A percentile compares a stretch with the other conserved stretches of the same genome.
Evolutionary conservation across 2,888 invertebrate genomes (phyloP).

Genomic region (Schizaphis graminum): DNA sequence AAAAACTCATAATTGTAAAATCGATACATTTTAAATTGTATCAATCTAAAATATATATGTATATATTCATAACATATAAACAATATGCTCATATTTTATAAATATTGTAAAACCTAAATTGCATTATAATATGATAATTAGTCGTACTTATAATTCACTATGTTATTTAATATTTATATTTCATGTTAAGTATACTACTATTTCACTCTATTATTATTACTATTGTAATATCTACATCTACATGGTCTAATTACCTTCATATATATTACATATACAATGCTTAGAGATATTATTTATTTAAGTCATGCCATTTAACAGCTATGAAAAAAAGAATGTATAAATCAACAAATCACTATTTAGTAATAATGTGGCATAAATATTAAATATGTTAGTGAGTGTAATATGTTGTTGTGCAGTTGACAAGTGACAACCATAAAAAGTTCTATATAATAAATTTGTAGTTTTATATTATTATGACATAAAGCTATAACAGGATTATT

Average conservation of each 20-base stretch:
- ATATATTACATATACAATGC: not conserved
- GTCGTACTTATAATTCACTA: not conserved
- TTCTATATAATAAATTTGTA: not conserved
- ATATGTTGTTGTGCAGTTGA: no score
- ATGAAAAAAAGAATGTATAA: not conserved
- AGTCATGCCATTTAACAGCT: not conserved
- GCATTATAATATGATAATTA: not conserved
- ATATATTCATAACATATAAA: not conserved
- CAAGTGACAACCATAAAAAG: not conserved
- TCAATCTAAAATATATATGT: not conserved
- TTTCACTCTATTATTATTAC: no score
- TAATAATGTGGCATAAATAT: not conserved
- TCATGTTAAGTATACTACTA: not conserved
- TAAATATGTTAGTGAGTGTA: not conserved
- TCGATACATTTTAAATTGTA: not conserved
- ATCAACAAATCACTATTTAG: not conserved
- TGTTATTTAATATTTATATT: not conserved
- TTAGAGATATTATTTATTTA: not conserved
- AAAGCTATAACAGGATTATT: slow-evolving; percentile 43
- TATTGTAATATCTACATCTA: not conserved
- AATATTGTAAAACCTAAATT: not conserved
- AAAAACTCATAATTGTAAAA: not conserved
- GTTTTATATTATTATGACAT: not conserved
- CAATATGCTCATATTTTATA: not conserved
- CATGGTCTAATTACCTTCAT: not conserved